Base-by-base conservation (phyloP, 2,797 vertebrate species). In the Ctenopoma kingsleyae region DNA sequence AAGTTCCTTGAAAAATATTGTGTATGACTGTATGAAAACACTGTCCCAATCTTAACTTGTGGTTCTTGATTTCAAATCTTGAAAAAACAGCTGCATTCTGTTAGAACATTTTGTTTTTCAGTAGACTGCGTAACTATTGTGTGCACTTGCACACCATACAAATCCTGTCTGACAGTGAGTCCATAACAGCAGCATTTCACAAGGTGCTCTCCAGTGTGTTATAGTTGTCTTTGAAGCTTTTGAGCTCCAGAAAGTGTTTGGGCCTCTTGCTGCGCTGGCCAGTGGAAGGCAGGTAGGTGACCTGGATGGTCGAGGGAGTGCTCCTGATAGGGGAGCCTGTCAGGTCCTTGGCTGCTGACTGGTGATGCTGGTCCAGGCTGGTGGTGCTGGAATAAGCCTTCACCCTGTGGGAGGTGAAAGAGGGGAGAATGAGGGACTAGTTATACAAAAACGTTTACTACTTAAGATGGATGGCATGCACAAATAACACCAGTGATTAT, bases 211-310 rank as follows among this genome's bases (percentile, higher is more conserved):
- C 98, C 86, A 99, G 80, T 0, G 98, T 99, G 90, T 99, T 99
- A 82, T 99, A 98, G 87, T 98, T 99, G 93, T 99, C 98, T 84
- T 99, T 99, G 85, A 99, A 99, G 87, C 95, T 99, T 91, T 99
- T 99, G 64, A 99, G 93, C 88, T 99, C 98, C 71, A 99, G 92
- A 62, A 99, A 99, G 87, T 98, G 97, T 88, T 99, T 99, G 91
- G 97, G 96, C 83, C 97, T 96, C 90, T 98, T 99, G 94, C 97
- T 99, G 92, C 96, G 97, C 93, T 98, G 97, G 74, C 90, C 95
- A 3, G 96, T 96, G 52, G 97, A 98, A 50, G 98, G 98, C 82
- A 99, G 93, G 90, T 99, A 99, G 46, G 97, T 99, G 82, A 99
- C 97, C 89, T 99, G 98, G 92, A 98, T 99, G 92, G 97, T 98